Evolutionary conservation across 2,113 vertebrate genomes (phyloP).

Genomic region (Labeo rohita): DNA sequence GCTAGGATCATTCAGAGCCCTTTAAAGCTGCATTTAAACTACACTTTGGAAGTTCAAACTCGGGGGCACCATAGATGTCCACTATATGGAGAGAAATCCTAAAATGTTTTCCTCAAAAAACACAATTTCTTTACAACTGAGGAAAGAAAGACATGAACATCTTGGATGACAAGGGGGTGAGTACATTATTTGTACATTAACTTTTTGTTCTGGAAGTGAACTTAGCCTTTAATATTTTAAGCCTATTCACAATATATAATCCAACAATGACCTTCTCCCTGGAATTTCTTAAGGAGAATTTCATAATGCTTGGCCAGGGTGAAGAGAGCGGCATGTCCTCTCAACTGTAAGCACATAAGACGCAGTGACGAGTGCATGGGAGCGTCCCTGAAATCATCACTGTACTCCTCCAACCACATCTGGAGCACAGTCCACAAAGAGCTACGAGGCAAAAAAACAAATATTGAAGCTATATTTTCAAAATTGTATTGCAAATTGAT

Average conservation of each 20-base stretch:
- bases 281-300: constrained; percentile 73
- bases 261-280: constrained; percentile 67
- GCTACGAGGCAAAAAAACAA: constrained; percentile 46
- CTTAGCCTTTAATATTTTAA: too few relatives aligned
- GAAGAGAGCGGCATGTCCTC: constrained; percentile 67
- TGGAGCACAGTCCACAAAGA: constrained; percentile 75
- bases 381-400: constrained; percentile 82
- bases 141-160: too few relatives aligned
- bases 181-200: too few relatives aligned
- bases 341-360: constrained; percentile 66
- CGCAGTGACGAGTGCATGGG: constrained; percentile 71
- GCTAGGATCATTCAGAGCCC: too few relatives aligned
- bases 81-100: too few relatives aligned
- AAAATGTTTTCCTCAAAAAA: too few relatives aligned
- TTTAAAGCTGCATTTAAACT: too few relatives aligned
- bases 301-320: constrained; percentile 71
- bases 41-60: too few relatives aligned
- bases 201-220: too few relatives aligned
- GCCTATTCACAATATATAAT: neutral
- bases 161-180: too few relatives aligned
- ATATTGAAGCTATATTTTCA: neutral
- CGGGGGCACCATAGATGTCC: too few relatives aligned
- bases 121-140: too few relatives aligned
- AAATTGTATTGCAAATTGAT: neutral
- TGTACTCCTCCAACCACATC: constrained; percentile 83